Evolutionary conservation across 2,113 vertebrate species (phyloP), one percentile per base, ranked within the genome.

Genomic region (Takifugu flavidus): DNA sequence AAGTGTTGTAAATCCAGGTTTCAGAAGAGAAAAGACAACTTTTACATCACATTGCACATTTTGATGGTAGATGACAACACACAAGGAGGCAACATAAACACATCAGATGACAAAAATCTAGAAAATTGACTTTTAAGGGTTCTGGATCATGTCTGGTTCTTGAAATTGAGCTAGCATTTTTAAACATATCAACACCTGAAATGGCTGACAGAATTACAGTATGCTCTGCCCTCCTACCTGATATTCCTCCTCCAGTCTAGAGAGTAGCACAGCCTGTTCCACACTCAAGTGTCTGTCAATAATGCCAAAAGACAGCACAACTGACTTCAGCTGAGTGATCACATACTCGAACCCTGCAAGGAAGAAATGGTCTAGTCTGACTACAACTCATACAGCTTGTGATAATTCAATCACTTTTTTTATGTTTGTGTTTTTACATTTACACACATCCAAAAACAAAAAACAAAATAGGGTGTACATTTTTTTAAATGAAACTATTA

Each of bases 181-280:
- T 2, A 54, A 50, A 55, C 11, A 44, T 12, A 13, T 5, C 25
- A 54, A n/a, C 4, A n/a, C 25, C 3, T 4, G 4, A 25, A 53
- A 53, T 31, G n/a, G 3, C 26, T 20, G 4, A 4, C 29, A 6
- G 13, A 6, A 57, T 55, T 43, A 13, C 1, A 3, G 25, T 49
- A n/a, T 42, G 1, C 26, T 13, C 47, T 44, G 0, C 25, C 58
- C 0, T 27, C 34, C 14, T 86, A 99, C 97, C 96, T 99, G 97
- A 78, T 91, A 99, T 73, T 98, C 95, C 71, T 99, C 97, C 85
- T 99, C 97, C 54, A 99, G 90, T 59, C 94, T 92, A 27, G 97
- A 98, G 29, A 99, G 86, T 4, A 96, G 82, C 71, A 99, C 96
- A 0, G 95, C 96, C 86, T 94, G 89, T 71, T 99, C 96, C 62